phyloP scores from a whole-genome alignment of 2,888 invertebrate genomes.

The Melipona bicolor region DNA sequence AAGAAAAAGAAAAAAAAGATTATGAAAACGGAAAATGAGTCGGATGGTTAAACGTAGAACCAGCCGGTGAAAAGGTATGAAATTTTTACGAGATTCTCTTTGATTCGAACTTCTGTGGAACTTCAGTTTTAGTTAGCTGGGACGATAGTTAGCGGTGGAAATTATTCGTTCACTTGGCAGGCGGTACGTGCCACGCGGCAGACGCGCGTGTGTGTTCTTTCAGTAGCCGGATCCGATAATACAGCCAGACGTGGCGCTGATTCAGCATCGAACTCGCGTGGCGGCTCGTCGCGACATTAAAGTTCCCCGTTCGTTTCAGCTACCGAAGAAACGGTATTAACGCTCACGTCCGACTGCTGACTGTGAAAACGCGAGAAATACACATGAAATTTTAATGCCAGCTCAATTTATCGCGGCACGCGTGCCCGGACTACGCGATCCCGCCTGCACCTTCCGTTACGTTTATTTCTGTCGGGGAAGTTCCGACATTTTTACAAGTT shows the following conservation, averaged over 20 bases:
- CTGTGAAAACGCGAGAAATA: conserved; percentile 38
- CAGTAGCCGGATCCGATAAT: conserved; percentile 64
- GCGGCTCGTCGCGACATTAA: conserved; percentile 31
- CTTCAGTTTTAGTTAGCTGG: too few species aligned
- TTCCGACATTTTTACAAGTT: conserved; percentile 20
- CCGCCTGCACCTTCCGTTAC: not conserved
- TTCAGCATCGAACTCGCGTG: conserved; percentile 53
- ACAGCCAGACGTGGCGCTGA: conserved; percentile 58
- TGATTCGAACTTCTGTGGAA: not conserved
- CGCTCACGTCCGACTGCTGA: conserved; percentile 47
- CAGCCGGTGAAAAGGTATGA: not conserved
- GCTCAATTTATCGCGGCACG: conserved; percentile 26
- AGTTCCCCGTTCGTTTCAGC: conserved; percentile 40
- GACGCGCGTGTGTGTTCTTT: conserved; percentile 62
- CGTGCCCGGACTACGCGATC: conserved; percentile 19
- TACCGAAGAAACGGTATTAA: conserved; percentile 51
- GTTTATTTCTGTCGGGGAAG: not conserved
- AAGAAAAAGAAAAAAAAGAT: not conserved
- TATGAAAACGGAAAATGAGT: not conserved
- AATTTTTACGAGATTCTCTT: conserved; percentile 7
- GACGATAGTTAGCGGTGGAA: conserved; percentile 27
- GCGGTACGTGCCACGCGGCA: conserved; percentile 56
- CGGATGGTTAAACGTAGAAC: not conserved
- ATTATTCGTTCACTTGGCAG: conserved; percentile 38
- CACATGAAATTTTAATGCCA: conserved; percentile 38